These are phyloP conservation scores for Drosophila triauraria DNA, from an alignment of 1,140 invertebrate species.

Conservation along the genomic window DNA sequence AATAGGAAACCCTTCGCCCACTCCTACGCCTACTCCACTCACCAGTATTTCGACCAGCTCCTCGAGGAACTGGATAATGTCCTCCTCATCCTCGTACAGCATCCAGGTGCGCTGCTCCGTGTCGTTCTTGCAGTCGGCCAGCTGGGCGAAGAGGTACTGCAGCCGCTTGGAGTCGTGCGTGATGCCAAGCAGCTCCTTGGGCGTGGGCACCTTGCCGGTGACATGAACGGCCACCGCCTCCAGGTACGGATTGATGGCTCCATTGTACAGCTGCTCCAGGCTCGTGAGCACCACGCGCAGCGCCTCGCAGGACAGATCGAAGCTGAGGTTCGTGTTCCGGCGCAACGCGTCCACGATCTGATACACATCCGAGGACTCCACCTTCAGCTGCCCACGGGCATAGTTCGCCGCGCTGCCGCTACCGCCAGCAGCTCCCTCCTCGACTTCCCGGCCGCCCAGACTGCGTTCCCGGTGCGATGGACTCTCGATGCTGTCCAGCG, in stretches of 20 bases:
- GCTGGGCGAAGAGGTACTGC: slow-evolving; percentile 91
- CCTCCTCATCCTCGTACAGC: slow-evolving; percentile 95
- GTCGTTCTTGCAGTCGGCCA: slow-evolving; percentile 95
- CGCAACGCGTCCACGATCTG: slow-evolving; percentile 91
- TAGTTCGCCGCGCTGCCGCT: background rate
- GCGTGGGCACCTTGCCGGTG: slow-evolving; percentile 81
- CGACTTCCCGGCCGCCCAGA: slow-evolving; percentile 3
- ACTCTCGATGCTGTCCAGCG: slow-evolving; percentile 80
- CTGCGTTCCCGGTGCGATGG: slow-evolving; percentile 52
- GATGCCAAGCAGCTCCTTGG: slow-evolving; percentile 80
- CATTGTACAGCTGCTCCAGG: slow-evolving; percentile 87
- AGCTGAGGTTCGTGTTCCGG: slow-evolving; percentile 93
- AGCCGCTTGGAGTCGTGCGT: slow-evolving; percentile 93
- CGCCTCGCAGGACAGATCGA: slow-evolving; percentile 94
- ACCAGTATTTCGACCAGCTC: slow-evolving; percentile 95
- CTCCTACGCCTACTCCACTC: slow-evolving; percentile 61
- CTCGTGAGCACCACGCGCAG: slow-evolving; percentile 91
- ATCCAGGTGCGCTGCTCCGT: slow-evolving; percentile 97
- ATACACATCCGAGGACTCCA: slow-evolving; percentile 87
- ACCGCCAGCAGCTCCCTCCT: slow-evolving; percentile 25
- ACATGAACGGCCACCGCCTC: slow-evolving; percentile 81
- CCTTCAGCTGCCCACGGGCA: slow-evolving; percentile 59
- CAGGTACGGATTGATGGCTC: slow-evolving; percentile 87
- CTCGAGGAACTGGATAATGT: slow-evolving; percentile 93
- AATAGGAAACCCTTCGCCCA: no score